phyloP scores from a whole-genome alignment of 35 echinoderm and acorn worm species.

The Anneissia japonica region DNA sequence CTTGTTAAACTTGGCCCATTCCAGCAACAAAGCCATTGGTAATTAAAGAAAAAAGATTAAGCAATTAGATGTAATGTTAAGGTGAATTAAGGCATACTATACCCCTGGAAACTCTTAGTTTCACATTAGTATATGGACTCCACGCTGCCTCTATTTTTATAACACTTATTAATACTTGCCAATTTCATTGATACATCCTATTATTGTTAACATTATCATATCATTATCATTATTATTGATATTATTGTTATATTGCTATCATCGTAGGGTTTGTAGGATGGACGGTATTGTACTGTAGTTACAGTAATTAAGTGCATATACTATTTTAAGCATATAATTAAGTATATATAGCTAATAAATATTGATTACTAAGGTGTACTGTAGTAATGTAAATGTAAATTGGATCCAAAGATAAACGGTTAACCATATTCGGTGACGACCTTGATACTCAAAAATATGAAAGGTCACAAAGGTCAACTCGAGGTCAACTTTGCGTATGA shows the following conservation, averaged over 20 bases:
- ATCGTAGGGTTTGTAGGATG: neutral
- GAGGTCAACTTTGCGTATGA: neutral
- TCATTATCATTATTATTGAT: neutral
- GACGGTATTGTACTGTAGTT: neutral
- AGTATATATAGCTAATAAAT: neutral
- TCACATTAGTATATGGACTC: neutral
- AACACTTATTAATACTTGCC: neutral
- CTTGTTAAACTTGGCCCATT: constrained; percentile 1
- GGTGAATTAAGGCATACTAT: neutral
- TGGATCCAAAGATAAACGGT: neutral
- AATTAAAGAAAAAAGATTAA: neutral
- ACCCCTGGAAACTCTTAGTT: neutral
- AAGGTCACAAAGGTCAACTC: neutral
- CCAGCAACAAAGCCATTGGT: neutral
- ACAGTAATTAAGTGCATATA: neutral
- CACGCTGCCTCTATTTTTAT: neutral
- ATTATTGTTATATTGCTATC: too few relatives aligned
- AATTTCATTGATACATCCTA: neutral
- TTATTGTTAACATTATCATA: neutral
- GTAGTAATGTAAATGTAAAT: neutral
- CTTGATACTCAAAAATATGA: neutral
- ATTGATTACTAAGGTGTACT: neutral
- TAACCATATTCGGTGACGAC: neutral
- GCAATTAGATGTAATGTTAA: neutral
- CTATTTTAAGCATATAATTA: neutral